Evolutionary conservation across 1,140 invertebrate genomes (phyloP).

Genomic region (Zophobas morio): DNA sequence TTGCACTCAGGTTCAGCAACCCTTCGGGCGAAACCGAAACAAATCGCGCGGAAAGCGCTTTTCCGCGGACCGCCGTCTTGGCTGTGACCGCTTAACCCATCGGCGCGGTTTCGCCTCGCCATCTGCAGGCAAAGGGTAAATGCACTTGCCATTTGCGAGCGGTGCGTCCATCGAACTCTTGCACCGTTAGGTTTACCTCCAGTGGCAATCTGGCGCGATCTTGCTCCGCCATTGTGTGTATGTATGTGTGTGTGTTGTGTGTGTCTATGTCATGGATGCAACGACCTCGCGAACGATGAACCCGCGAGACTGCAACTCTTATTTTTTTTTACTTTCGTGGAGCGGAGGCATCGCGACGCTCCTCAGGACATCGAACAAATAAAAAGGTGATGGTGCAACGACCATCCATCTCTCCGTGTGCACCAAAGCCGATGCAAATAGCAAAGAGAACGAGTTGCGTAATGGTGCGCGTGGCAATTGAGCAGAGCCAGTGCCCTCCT

Average conservation of each 20-base stretch:
- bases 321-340: neutral
- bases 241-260: slow-evolving; percentile 29
- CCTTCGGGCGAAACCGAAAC: neutral
- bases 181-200: slow-evolving; percentile 60
- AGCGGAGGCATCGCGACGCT: slow-evolving; percentile 10
- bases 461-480: slow-evolving; percentile 48
- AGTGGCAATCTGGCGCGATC: slow-evolving; percentile 55
- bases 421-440: slow-evolving; percentile 20
- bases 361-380: neutral
- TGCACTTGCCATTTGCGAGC: slow-evolving; percentile 53
- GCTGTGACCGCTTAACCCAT: neutral
- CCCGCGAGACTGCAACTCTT: slow-evolving; percentile 31
- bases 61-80: neutral
- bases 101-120: neutral
- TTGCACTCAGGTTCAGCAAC: slow-evolving; percentile 7
- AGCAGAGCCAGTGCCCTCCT: slow-evolving; percentile 53
- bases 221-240: slow-evolving; percentile 49
- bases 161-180: slow-evolving; percentile 54
- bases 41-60: too few species aligned
- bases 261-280: slow-evolving; percentile 46
- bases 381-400: slow-evolving; percentile 36
- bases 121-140: slow-evolving; percentile 50
- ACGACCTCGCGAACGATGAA: slow-evolving; percentile 58
- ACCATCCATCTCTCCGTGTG: slow-evolving; percentile 28
- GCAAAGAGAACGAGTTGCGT: slow-evolving; percentile 52